phyloP scores from a whole-genome alignment of 2,113 vertebrate species.

The Climacteris rufus region DNA sequence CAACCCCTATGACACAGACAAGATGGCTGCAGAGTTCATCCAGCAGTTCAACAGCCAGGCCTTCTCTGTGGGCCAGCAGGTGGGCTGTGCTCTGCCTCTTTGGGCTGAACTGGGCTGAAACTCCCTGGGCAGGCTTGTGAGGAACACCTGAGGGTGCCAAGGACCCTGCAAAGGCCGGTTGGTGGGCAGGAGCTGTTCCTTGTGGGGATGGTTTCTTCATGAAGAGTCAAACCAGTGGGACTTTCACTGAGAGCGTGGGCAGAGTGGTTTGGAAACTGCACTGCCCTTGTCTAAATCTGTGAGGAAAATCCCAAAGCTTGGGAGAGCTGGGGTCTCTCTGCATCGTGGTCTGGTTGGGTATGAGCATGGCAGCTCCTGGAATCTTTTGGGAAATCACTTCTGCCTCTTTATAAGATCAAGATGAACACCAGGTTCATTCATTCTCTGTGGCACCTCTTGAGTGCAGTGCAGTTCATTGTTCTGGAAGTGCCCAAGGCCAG shows the following conservation, averaged over 20 bases:
- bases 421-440: not conserved
- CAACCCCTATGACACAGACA: slow-evolving; percentile 90
- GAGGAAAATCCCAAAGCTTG: not conserved
- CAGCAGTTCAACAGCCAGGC: slow-evolving; percentile 91
- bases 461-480: not conserved
- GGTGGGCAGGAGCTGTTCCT: too few species aligned
- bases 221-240: not conserved
- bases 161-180: not conserved
- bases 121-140: not conserved
- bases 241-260: not conserved
- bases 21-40: slow-evolving; percentile 91
- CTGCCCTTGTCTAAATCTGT: not conserved
- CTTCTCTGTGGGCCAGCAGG: slow-evolving; percentile 91
- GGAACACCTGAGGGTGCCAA: not conserved
- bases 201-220: not conserved
- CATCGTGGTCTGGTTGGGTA: fast-evolving
- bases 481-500: not conserved
- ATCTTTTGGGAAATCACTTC: not conserved
- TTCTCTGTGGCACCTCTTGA: not conserved
- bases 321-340: not conserved
- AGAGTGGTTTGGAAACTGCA: not conserved
- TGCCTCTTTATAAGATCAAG: not conserved
- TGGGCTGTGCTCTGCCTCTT: not conserved
- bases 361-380: not conserved
- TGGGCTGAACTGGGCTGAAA: not conserved